Conservation (phyloP, 2,113 vertebrate species). For the Suricata suricatta region DNA sequence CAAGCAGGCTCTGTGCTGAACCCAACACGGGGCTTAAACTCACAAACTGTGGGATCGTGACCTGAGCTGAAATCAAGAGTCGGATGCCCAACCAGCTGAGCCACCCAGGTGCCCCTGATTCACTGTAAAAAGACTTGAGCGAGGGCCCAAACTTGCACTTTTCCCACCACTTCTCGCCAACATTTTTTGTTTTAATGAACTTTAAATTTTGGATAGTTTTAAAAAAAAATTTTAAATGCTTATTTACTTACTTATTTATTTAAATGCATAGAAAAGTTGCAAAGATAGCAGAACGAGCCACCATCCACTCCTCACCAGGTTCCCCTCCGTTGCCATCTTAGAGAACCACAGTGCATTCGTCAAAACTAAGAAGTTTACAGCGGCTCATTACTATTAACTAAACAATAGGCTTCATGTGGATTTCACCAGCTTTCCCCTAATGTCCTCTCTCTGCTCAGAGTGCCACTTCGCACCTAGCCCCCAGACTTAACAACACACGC, state of each 20-base stretch:
- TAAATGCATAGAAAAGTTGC: neutral
- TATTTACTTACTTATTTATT: neutral
- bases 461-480: neutral
- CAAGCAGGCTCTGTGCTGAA: too few species aligned
- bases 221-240: too few species aligned
- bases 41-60: too few species aligned
- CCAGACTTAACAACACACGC: neutral
- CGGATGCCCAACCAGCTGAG: too few species aligned
- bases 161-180: neutral
- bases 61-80: too few species aligned
- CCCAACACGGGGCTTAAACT: too few species aligned
- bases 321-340: neutral
- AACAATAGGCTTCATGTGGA: neutral
- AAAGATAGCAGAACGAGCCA: neutral
- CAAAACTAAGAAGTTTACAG: neutral
- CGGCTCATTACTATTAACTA: neutral
- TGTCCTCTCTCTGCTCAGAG: neutral
- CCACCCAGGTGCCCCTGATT: too few species aligned
- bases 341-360: rapidly evolving
- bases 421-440: neutral
- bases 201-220: neutral
- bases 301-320: neutral
- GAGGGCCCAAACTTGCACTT: neutral
- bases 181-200: neutral
- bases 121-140: neutral